These are phyloP conservation scores for Tragulus kanchil DNA, from an alignment of 2,113 vertebrate genomes.

Conservation along the genomic window DNA sequence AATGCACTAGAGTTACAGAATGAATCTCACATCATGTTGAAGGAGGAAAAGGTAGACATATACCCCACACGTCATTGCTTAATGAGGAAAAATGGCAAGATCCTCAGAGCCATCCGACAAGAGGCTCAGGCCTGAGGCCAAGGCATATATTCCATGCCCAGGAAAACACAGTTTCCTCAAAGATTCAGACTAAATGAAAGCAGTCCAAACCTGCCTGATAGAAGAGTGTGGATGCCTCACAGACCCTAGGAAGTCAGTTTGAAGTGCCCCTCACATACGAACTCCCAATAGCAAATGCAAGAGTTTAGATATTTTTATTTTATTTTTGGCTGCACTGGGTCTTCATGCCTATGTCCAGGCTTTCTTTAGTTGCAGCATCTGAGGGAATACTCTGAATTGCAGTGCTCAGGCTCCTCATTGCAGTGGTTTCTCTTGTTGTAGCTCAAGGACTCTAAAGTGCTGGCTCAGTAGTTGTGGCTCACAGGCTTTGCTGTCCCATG, in stretches of 20 bases:
- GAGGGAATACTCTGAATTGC: background rate
- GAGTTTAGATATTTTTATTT: background rate
- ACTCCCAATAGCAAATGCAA: background rate
- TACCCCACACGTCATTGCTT: background rate
- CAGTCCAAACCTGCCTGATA: background rate
- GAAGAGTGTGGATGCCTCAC: background rate
- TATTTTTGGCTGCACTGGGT: background rate
- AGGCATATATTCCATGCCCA: background rate
- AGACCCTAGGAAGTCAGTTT: background rate
- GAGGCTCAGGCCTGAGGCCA: no score
- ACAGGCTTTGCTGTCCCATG: background rate
- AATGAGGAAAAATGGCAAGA: background rate
- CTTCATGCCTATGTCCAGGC: background rate
- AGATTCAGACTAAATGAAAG: background rate
- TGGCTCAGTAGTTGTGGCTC: background rate
- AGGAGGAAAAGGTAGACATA: background rate
- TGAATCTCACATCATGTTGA: background rate
- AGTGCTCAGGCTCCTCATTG: rapidly evolving
- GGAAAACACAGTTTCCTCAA: background rate
- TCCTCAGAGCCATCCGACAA: background rate
- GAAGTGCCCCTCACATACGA: background rate
- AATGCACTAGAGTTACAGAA: background rate
- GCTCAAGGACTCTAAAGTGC: background rate
- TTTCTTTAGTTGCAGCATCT: background rate
- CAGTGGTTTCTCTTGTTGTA: background rate